A percentile compares a stretch with the other conserved stretches of the same genome.
These are phyloP conservation scores for Plagiodera versicolora DNA, from an alignment of 2,888 invertebrate species.

Conservation along the genomic window DNA sequence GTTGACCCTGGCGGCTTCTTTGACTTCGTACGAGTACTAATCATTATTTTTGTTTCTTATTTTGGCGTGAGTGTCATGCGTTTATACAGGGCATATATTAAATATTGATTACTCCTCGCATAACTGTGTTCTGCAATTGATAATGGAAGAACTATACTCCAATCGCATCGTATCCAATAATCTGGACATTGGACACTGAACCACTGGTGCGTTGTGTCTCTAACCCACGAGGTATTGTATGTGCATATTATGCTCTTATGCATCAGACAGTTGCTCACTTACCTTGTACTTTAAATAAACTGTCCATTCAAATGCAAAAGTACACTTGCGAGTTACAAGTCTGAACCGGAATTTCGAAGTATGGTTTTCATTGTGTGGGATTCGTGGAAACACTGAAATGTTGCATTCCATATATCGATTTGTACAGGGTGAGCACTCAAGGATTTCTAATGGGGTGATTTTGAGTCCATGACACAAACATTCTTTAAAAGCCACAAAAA, in stretches of 20 bases:
- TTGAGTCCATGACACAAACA: no score
- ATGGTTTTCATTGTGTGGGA: conserved; percentile 1
- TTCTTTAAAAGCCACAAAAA: no score
- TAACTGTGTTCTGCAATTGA: no score
- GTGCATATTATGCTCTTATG: conserved; percentile 21
- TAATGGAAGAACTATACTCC: no score
- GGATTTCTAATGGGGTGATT: neutral
- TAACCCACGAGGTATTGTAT: conserved; percentile 22
- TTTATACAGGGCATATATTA: no score
- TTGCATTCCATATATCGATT: conserved; percentile 1
- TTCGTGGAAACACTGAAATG: neutral
- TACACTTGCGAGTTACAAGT: conserved; percentile 12
- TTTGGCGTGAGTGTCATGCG: no score
- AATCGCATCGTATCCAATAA: no score
- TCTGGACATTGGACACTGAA: conserved; percentile 10
- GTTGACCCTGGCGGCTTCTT: no score
- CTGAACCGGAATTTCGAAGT: conserved; percentile 3
- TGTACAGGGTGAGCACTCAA: neutral
- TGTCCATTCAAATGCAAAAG: conserved; percentile 26
- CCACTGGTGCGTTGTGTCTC: conserved; percentile 19
- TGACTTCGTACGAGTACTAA: no score
- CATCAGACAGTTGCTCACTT: conserved; percentile 35
- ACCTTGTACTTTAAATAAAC: conserved; percentile 37
- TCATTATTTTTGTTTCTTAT: no score
- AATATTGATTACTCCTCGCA: no score